phyloP scores from a whole-genome alignment of 2,888 invertebrate genomes.

The Vandiemenella viatica region DNA sequence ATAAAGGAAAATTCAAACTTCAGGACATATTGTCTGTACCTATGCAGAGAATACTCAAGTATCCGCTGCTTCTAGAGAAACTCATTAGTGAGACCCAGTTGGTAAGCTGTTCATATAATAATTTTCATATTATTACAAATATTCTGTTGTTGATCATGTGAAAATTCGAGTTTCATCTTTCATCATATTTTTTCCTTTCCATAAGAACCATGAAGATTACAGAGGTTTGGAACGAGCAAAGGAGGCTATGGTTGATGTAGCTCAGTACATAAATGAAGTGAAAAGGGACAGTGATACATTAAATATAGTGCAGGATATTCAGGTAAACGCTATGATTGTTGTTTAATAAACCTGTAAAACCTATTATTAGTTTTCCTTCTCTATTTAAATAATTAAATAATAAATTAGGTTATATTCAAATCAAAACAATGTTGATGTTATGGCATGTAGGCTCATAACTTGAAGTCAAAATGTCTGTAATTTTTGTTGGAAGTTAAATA shows the following conservation, averaged over 20 bases:
- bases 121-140: constrained; percentile 1
- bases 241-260: constrained; percentile 92
- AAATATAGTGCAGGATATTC: constrained; percentile 76
- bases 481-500: too few relatives aligned
- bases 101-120: constrained; percentile 42
- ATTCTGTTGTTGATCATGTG: too few relatives aligned
- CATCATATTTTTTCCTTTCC: neutral
- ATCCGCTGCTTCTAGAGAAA: constrained; percentile 85
- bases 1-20: constrained; percentile 86
- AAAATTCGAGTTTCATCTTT: too few relatives aligned
- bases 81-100: constrained; percentile 72
- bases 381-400: neutral
- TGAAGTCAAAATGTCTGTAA: too few relatives aligned
- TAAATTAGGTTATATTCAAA: too few relatives aligned
- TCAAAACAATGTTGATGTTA: too few relatives aligned
- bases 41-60: constrained; percentile 95
- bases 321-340: constrained; percentile 34
- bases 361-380: neutral
- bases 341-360: neutral
- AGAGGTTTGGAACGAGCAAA: constrained; percentile 69
- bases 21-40: constrained; percentile 93
- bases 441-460: too few relatives aligned
- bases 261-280: constrained; percentile 94
- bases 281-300: constrained; percentile 91
- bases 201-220: constrained; percentile 69